Conservation (phyloP, 2,797 vertebrate species). For the Lagocephalus sceleratus region DNA sequence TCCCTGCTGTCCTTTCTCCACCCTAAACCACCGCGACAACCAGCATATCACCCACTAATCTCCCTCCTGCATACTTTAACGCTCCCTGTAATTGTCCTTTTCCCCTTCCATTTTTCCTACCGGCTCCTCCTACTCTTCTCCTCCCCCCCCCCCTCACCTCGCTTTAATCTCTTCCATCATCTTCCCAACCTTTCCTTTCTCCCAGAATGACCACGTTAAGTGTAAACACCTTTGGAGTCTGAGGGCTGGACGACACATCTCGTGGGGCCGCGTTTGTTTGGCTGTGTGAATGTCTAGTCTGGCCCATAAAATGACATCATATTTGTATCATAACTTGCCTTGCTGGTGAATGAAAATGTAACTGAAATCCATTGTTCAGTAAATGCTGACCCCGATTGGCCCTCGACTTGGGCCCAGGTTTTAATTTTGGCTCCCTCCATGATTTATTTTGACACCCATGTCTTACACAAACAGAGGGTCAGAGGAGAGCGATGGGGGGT, state of each 20-base stretch:
- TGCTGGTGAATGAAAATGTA: no score
- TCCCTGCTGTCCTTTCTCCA: slow-evolving; percentile 45
- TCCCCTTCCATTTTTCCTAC: slow-evolving; percentile 53
- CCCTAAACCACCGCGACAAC: slow-evolving; percentile 22
- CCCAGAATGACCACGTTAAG: slow-evolving; percentile 32
- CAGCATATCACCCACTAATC: slow-evolving; percentile 40
- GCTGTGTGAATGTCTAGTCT: no score
- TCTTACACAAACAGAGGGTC: slow-evolving; percentile 32
- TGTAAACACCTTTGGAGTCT: slow-evolving; percentile 54
- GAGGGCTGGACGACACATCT: no score
- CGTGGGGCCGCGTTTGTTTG: no score
- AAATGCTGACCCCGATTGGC: no score
- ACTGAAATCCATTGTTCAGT: no score
- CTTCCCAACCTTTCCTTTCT: slow-evolving; percentile 21
- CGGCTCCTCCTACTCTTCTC: slow-evolving; percentile 43
- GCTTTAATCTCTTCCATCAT: background rate
- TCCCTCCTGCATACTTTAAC: slow-evolving; percentile 46
- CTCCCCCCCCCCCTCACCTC: slow-evolving; percentile 5
- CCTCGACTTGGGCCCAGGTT: no score
- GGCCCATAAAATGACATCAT: no score
- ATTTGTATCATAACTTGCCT: no score
- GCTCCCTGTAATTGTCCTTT: slow-evolving; percentile 58
- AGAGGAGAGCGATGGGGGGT: slow-evolving; percentile 4
- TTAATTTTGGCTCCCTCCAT: no score
- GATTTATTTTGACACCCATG: no score